A percentile compares a stretch with the other conserved stretches of the same genome.
Conservation (phyloP, 1,140 invertebrate genomes). For the Metopolophium dirhodum region DNA sequence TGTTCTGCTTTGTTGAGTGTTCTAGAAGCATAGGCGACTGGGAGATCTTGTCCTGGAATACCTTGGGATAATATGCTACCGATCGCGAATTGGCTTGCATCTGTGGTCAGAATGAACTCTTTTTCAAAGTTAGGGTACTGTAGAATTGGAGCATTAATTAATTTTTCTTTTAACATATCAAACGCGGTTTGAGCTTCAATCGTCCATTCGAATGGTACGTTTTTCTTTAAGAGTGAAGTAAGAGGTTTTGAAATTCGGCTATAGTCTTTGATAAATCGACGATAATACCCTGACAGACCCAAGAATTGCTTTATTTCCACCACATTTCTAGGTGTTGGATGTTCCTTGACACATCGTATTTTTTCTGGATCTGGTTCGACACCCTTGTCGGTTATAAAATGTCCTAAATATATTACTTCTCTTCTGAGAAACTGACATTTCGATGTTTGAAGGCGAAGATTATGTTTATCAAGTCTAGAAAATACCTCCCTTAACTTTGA, state of each 20-base stretch:
- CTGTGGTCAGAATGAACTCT: slow-evolving; percentile 61
- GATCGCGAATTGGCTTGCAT: slow-evolving; percentile 57
- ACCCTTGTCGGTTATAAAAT: slow-evolving; percentile 63
- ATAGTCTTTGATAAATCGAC: slow-evolving; percentile 28
- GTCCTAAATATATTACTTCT: slow-evolving; percentile 64
- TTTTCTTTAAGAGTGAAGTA: neutral
- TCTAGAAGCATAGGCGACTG: slow-evolving; percentile 60
- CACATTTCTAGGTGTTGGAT: neutral
- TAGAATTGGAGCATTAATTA: slow-evolving; percentile 59
- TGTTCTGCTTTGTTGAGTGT: slow-evolving; percentile 60
- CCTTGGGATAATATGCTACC: slow-evolving; percentile 58
- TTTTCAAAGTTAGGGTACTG: slow-evolving; percentile 62
- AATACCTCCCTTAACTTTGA: neutral
- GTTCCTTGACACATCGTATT: slow-evolving; percentile 49
- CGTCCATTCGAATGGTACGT: slow-evolving; percentile 22
- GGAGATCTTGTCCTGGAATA: neutral
- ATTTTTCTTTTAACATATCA: neutral
- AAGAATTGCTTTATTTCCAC: neutral
- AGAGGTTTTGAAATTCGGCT: slow-evolving; percentile 17
- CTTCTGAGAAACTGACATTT: slow-evolving; percentile 28
- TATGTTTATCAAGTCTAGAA: neutral
- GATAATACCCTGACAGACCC: neutral
- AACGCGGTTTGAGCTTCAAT: neutral
- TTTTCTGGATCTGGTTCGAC: slow-evolving; percentile 64
- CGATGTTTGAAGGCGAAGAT: neutral